Evolutionary conservation across 2,113 vertebrate genomes (phyloP), one percentile per base, ranked within the genome.

Genomic region (Crypturellus undulatus): DNA sequence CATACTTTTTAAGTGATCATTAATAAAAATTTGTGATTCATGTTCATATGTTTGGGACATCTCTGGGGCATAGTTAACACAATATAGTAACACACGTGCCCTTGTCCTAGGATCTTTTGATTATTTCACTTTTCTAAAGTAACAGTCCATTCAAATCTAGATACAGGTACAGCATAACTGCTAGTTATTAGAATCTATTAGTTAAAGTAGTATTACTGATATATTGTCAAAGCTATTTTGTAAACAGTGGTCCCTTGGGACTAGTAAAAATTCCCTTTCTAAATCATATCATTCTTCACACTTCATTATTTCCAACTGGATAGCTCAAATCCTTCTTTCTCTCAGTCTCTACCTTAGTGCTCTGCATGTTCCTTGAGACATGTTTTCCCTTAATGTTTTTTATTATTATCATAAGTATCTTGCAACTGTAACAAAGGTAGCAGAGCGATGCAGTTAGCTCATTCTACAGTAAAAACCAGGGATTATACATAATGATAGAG

Each of bases 21-120:
- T 71, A 67, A 12, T 49, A 15, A 73, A 45, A 10, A 26, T 45
- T 59, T 84, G 5, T 71, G 10, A 32, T 32, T 58, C 30, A 16
- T 32, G 17, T 58, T 58, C 26, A 3, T 21, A 15, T n/a, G 10
- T 43, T 49, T 77, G 45, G 15, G 84, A 59, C 0, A 32, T 67
- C 40, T 42, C 6, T 20, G 9, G 4, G 1, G 30, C 78, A 25
- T 14, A 62, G 4, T 0, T 1, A 58, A 6, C 9, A 60, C n/a
- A 79, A 12, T 0, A 25, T 38, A 54, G 71, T 34, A 12, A 24
- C 26, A 32, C 12, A 30, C 18, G 7, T 36, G 14, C 6, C 36
- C 58, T 59, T 63, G 6, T 38, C 30, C 63, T 72, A n/a, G 43
- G 71, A 18, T 36, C 58, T 68, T 68, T 2, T 68, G 7, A 54